These are phyloP conservation scores for Onychostruthus taczanowskii DNA, from an alignment of 2,113 vertebrate species.

Conservation along the genomic window DNA sequence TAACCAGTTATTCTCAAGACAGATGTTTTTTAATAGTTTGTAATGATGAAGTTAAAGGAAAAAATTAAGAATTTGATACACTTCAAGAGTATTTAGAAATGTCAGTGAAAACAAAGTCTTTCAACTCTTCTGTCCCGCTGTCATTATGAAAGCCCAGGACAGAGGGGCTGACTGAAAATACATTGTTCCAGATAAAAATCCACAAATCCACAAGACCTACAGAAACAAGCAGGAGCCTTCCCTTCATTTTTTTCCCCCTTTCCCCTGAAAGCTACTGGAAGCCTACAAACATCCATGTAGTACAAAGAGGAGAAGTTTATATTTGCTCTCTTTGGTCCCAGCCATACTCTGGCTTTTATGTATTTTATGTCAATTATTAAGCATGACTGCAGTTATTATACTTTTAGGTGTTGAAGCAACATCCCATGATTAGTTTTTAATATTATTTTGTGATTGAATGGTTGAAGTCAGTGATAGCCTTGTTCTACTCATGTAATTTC, in stretches of 20 bases:
- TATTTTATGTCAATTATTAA: background rate
- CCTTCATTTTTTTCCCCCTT: background rate
- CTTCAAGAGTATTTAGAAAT: background rate
- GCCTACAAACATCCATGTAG: background rate
- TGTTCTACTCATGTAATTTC: background rate
- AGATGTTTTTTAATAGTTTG: background rate
- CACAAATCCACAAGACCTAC: background rate
- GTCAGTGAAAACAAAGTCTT: background rate
- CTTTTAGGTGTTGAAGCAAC: background rate
- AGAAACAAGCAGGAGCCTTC: background rate
- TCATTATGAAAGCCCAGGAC: background rate
- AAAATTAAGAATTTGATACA: background rate
- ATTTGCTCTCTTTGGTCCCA: background rate
- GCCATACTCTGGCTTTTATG: background rate
- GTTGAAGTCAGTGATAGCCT: background rate
- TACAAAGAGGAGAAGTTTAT: background rate
- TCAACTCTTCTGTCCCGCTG: background rate
- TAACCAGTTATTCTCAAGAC: background rate
- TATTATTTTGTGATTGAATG: background rate
- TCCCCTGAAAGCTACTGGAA: background rate
- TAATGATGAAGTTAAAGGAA: background rate
- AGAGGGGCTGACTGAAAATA: background rate
- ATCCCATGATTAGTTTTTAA: background rate
- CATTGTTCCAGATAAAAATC: background rate
- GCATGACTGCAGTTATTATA: background rate